Evolutionary conservation across 2,797 vertebrate genomes (phyloP).

Genomic region (Fratercula arctica): DNA sequence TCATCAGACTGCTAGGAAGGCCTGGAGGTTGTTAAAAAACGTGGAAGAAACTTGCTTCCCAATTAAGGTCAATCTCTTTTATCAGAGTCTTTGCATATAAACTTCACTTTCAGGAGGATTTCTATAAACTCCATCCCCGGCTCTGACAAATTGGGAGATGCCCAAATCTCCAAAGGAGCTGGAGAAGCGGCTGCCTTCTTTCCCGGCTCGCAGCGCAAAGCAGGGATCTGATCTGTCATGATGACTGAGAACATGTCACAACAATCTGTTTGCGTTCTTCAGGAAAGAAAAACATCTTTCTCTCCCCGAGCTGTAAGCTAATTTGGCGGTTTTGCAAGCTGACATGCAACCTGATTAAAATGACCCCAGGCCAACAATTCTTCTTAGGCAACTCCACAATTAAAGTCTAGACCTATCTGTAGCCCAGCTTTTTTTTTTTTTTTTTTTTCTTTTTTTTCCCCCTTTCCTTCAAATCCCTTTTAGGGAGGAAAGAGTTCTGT

Average conservation of each 20-base stretch:
- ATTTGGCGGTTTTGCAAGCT: constrained; percentile 80
- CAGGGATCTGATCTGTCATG: constrained; percentile 75
- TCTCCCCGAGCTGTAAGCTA: constrained; percentile 74
- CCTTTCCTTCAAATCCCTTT: constrained; percentile 26
- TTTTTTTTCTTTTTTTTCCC: background rate
- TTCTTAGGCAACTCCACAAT: constrained; percentile 67
- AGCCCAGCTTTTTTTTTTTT: background rate
- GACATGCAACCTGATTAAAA: constrained; percentile 79
- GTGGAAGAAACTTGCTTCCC: constrained; percentile 53
- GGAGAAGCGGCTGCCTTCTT: constrained; percentile 6
- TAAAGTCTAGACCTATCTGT: constrained; percentile 68
- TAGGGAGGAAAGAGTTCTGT: constrained; percentile 17
- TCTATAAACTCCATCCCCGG: constrained; percentile 47
- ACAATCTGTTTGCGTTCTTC: constrained; percentile 78
- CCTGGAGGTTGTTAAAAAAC: constrained; percentile 56
- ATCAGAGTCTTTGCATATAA: constrained; percentile 53
- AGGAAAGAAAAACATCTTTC: constrained; percentile 77
- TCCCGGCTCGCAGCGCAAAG: constrained; percentile 20
- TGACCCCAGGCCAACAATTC: constrained; percentile 74
- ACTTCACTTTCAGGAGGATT: constrained; percentile 57
- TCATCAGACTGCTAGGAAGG: constrained; percentile 49
- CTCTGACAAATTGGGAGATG: constrained; percentile 61
- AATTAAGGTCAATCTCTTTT: constrained; percentile 63
- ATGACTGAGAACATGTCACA: constrained; percentile 79
- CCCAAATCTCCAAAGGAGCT: constrained; percentile 32